Conservation (phyloP, 2,113 vertebrate species). For the Okapia johnstoni region DNA sequence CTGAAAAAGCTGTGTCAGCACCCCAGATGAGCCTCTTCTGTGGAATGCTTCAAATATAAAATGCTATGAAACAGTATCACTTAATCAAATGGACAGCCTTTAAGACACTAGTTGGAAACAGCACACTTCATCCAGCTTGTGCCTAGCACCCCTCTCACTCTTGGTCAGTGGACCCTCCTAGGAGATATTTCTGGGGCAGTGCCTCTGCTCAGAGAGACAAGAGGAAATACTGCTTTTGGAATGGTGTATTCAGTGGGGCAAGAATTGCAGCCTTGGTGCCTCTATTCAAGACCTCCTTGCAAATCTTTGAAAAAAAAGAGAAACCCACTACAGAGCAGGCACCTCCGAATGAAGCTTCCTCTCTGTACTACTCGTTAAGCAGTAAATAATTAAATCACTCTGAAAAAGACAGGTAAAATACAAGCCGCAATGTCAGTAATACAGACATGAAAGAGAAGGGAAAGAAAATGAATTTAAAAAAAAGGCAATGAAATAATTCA, state of each 20-base stretch:
- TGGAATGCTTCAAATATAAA: not conserved
- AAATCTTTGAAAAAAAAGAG: conserved; percentile 74
- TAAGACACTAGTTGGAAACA: not conserved
- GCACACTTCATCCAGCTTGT: not conserved
- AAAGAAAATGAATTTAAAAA: conserved; percentile 78
- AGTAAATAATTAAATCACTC: conserved; percentile 84
- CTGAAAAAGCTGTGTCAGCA: not conserved
- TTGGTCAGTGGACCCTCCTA: not conserved
- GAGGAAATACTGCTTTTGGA: conserved; percentile 42
- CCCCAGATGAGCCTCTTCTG: not conserved
- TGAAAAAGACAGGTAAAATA: conserved; percentile 83
- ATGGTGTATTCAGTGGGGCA: conserved; percentile 1
- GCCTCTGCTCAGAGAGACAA: not conserved
- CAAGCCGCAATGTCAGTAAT: conserved; percentile 79
- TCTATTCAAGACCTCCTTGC: conserved; percentile 11
- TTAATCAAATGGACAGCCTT: not conserved
- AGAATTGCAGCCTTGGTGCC: not conserved
- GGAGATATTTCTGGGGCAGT: not conserved
- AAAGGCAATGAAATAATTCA: conserved; percentile 86
- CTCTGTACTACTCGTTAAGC: conserved; percentile 77
- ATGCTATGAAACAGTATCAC: not conserved
- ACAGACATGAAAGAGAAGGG: conserved; percentile 84
- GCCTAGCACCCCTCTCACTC: too few species aligned
- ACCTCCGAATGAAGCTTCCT: conserved; percentile 69
- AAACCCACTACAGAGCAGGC: conserved; percentile 46